Evolutionary conservation across 2,113 vertebrate genomes (phyloP), one percentile per base, ranked within the genome.

Genomic region (Ibidorhyncha struthersii): DNA sequence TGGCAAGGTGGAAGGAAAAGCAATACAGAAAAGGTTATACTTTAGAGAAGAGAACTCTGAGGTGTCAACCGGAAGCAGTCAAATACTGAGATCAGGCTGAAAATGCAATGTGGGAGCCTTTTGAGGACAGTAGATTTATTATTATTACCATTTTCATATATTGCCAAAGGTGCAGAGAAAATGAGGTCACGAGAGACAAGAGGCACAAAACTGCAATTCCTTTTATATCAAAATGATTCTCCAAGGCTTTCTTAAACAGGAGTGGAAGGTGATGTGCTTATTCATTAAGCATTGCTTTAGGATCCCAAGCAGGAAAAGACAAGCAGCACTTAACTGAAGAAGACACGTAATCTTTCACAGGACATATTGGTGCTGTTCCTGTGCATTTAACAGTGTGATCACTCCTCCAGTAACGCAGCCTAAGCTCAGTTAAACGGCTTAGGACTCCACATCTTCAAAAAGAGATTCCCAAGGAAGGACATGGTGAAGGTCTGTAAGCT

Each of bases 161-260:
- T 77, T 87, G 56, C 82, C 76, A 91, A 87, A 90, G 71, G 63
- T 95, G 65, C 61, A 89, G 81, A 85, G 67, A 82, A 95, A 94
- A 95, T 74, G 43, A 94, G 38, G 76, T 76, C 63, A 78, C 85
- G 67, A 47, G 70, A 94, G 85, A 72, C 41, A 93, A 90, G 59
- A 95, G 49, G 49, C 83, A 91, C 40, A 96, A 93, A 94, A 25
- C 21, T 77, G 25, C 45, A 87, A 70, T 90, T 96, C 70, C 45
- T 93, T 89, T 94, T 91, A 45, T 49, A 66, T 78, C 32, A 79
- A 89, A 95, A 91, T 78, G 10, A 53, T 32, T 96, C 86, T 81
- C 80, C 83, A 93, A 85, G 69, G 36, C 53, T 91, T 94, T 94
- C 85, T 92, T 90, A 67, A 92, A 58, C 17, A 77, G 80, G 63